phyloP scores from a whole-genome alignment of 2,113 vertebrate species.

The Hydrochoerus hydrochaeris region DNA sequence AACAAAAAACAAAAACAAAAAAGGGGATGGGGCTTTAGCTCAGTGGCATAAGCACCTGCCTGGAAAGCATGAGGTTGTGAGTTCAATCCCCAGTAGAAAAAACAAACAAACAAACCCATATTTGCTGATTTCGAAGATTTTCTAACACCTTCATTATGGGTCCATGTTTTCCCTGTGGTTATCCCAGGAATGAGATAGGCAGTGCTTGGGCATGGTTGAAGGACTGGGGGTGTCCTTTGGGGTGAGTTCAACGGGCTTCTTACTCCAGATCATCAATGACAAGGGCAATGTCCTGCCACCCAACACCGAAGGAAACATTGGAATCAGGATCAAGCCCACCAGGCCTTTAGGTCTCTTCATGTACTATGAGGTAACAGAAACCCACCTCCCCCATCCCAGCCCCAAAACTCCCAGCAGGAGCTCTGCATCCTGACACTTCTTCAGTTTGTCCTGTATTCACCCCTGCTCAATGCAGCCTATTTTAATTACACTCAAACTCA shows the following conservation, averaged over 20 bases:
- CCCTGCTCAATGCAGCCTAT: not conserved
- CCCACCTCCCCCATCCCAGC: not conserved
- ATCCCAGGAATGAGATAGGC: not conserved
- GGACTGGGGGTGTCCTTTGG: no score
- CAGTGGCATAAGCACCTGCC: no score
- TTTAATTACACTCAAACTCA: not conserved
- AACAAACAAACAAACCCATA: no score
- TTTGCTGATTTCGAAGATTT: conserved; percentile 3
- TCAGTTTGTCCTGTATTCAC: not conserved
- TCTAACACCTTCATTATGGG: not conserved
- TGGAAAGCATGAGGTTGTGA: no score
- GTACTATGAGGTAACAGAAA: conserved; percentile 86
- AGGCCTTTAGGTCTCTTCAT: conserved; percentile 89
- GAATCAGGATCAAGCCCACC: conserved; percentile 88
- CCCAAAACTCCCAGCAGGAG: no score
- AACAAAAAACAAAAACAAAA: no score
- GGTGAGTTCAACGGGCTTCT: conserved; percentile 21
- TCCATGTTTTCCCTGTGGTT: no score
- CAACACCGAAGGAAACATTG: conserved; percentile 89
- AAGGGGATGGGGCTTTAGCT: no score
- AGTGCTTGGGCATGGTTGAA: no score
- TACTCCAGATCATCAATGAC: conserved; percentile 89
- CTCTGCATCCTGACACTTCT: not conserved
- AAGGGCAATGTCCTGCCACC: conserved; percentile 84
- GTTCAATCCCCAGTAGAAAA: no score